phyloP scores from a whole-genome alignment of 2,888 invertebrate genomes.

The Patella ulyssiponensis region DNA sequence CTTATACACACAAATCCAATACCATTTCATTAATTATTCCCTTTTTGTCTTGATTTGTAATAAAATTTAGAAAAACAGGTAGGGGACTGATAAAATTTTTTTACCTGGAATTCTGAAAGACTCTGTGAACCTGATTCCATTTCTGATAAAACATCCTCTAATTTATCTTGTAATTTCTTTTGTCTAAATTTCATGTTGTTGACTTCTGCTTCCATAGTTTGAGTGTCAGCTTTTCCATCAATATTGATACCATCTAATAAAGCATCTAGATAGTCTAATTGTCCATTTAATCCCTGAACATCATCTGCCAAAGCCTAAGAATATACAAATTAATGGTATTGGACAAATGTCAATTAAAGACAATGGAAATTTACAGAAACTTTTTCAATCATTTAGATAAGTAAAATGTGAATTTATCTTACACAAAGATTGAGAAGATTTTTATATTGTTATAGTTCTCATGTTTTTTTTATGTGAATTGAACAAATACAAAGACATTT shows the following conservation, averaged over 20 bases:
- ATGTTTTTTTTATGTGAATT: no score
- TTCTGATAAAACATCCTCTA: conserved; percentile 54
- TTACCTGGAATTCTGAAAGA: conserved; percentile 76
- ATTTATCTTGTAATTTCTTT: conserved; percentile 79
- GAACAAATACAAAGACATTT: no score
- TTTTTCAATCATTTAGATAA: no score
- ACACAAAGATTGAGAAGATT: no score
- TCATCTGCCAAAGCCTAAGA: conserved; percentile 78
- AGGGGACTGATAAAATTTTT: conserved; percentile 26
- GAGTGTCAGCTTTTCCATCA: conserved; percentile 81
- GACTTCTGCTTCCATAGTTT: conserved; percentile 84
- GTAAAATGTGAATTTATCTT: no score
- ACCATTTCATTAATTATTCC: neutral
- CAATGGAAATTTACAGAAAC: no score
- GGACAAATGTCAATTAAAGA: no score
- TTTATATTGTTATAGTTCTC: no score
- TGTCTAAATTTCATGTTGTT: conserved; percentile 80
- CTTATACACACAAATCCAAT: no score
- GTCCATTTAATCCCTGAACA: conserved; percentile 83
- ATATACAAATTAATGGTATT: neutral
- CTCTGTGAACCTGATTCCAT: conserved; percentile 78
- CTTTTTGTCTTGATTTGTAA: neutral
- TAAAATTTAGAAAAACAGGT: neutral
- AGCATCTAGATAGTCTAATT: conserved; percentile 79
- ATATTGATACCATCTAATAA: conserved; percentile 86